Conservation (phyloP, 2,113 vertebrate species). For the Dipodomys merriami region DNA sequence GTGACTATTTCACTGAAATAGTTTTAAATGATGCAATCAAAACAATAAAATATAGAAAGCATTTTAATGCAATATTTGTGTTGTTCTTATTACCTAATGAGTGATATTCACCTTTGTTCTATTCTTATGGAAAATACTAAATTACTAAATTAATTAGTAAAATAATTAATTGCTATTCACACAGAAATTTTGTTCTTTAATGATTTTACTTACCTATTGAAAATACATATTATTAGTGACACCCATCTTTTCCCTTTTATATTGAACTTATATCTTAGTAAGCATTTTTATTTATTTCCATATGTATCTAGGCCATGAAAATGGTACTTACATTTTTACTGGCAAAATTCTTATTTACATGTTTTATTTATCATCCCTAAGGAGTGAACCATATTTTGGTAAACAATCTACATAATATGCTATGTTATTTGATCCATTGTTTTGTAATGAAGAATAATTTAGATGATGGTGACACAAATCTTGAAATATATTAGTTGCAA, state of each 20-base stretch:
- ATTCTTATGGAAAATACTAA: too few relatives aligned
- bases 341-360: neutral
- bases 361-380: neutral
- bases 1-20: too few relatives aligned
- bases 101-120: too few relatives aligned
- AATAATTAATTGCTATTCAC: too few relatives aligned
- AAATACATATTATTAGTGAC: too few relatives aligned
- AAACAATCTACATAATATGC: neutral
- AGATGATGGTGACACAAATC: neutral
- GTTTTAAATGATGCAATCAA: too few relatives aligned
- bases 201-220: too few relatives aligned
- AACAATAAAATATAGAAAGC: too few relatives aligned
- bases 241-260: neutral
- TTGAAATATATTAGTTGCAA: constrained; percentile 13
- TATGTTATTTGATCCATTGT: constrained; percentile 5
- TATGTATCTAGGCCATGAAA: neutral
- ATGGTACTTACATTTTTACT: neutral
- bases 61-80: too few relatives aligned
- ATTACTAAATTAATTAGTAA: too few relatives aligned
- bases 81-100: too few relatives aligned
- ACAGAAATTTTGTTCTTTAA: too few relatives aligned
- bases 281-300: neutral
- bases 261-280: neutral
- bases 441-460: constrained; percentile 44
- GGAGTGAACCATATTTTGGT: neutral